A percentile compares a stretch with the other conserved stretches of the same genome.
phyloP scores from a whole-genome alignment of 64 coral and sea anemone genomes.

The Montipora efflorescens region DNA sequence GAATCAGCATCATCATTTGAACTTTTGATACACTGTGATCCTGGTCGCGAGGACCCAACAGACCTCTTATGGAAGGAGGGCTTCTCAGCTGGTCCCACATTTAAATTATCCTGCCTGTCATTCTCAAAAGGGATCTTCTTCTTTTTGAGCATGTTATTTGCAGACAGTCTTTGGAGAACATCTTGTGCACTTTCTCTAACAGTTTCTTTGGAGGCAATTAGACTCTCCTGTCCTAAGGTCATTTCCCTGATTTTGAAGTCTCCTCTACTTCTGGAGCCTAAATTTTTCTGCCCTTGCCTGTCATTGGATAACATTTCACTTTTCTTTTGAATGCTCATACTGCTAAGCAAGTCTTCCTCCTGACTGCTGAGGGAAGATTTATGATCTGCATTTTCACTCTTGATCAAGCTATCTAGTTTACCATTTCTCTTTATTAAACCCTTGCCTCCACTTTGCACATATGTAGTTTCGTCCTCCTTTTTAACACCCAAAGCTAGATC shows the following conservation, averaged over 20 bases:
- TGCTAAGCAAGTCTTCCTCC: neutral
- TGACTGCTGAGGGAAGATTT: neutral
- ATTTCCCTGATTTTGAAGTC: neutral
- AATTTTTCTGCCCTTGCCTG: neutral
- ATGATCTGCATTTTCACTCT: neutral
- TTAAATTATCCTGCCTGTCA: neutral
- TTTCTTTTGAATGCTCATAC: neutral
- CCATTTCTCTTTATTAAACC: neutral
- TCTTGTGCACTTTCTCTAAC: neutral
- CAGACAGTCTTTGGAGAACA: neutral
- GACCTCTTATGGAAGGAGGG: constrained; percentile 48
- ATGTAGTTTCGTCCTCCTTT: neutral
- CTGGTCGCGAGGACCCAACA: neutral
- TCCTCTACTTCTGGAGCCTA: neutral
- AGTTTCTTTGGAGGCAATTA: neutral
- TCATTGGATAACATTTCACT: neutral
- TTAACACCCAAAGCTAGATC: too few relatives aligned
- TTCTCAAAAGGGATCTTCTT: neutral
- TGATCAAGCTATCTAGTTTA: neutral
- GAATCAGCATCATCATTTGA: constrained; percentile 9
- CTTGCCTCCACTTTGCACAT: neutral
- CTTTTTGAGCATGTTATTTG: neutral
- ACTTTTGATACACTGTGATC: neutral
- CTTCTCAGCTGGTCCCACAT: neutral
- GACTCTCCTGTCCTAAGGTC: neutral